These are phyloP conservation scores for Deilephila porcellus DNA, from an alignment of 2,888 invertebrate species.

Conservation along the genomic window DNA sequence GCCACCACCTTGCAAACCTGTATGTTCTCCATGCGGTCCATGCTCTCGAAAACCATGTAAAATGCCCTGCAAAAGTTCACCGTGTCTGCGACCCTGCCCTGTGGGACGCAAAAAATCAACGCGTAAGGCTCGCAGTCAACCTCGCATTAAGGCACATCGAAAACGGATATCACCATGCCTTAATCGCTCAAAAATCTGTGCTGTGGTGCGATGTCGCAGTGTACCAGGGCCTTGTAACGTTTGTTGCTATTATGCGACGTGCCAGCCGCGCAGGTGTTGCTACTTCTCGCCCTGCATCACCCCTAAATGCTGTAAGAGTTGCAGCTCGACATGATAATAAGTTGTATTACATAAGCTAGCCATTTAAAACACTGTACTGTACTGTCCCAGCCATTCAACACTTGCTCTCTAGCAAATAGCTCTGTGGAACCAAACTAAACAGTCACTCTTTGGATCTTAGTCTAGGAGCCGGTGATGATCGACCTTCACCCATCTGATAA, in stretches of 20 bases:
- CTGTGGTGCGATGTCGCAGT: conserved; percentile 67
- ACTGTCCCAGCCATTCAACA: too few species aligned
- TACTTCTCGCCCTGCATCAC: conserved; percentile 49
- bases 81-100: conserved; percentile 67
- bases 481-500: too few species aligned
- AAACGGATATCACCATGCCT: conserved; percentile 69
- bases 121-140: conserved; percentile 61
- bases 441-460: too few species aligned
- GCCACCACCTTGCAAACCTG: conserved; percentile 42
- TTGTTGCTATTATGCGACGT: conserved; percentile 49
- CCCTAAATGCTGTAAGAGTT: conserved; percentile 47
- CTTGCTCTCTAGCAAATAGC: too few species aligned
- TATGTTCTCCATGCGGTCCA: conserved; percentile 36
- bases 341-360: not conserved
- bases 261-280: conserved; percentile 56
- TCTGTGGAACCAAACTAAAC: too few species aligned
- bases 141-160: conserved; percentile 61
- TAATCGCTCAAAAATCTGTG: conserved; percentile 64
- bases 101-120: conserved; percentile 57
- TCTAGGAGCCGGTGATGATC: too few species aligned
- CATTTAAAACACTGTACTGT: not conserved
- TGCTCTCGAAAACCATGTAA: conserved; percentile 43
- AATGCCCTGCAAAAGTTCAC: conserved; percentile 60
- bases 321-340: conserved; percentile 47
- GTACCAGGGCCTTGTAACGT: conserved; percentile 57